Conservation (phyloP, 2,888 invertebrate species). For the Chaetoderma sp. region DNA sequence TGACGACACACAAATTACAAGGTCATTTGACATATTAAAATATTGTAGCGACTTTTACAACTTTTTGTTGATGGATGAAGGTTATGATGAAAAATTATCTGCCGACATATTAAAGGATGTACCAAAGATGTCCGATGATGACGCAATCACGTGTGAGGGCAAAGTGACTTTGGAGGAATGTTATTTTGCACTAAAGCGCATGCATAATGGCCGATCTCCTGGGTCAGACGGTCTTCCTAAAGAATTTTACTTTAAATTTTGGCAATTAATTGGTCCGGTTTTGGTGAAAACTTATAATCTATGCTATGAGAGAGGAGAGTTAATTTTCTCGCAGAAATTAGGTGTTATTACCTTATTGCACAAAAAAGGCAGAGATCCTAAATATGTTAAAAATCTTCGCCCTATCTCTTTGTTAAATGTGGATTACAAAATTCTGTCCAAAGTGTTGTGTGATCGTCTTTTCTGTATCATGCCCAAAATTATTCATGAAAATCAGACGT, state of each 20-base stretch:
- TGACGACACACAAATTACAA: no score
- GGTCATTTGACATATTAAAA: background rate
- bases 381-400: conserved; percentile 8
- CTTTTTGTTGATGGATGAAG: background rate
- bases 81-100: background rate
- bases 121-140: background rate
- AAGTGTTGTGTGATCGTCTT: conserved; percentile 15
- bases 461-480: conserved; percentile 9
- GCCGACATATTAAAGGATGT: background rate
- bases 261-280: background rate
- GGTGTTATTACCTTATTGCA: conserved; percentile 4
- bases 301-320: background rate
- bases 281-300: background rate
- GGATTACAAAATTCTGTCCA: conserved; percentile 22
- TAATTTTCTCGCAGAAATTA: background rate
- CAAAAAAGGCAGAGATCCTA: background rate
- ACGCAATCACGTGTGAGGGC: background rate
- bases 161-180: background rate
- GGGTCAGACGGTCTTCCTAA: conserved; percentile 1
- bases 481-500: conserved; percentile 17
- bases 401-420: conserved; percentile 19
- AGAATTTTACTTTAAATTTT: conserved; percentile 5
- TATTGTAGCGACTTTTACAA: background rate
- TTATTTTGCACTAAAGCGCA: background rate
- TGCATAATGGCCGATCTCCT: background rate